A percentile compares a stretch with the other conserved stretches of the same genome.
Evolutionary conservation across 2,113 vertebrate genomes (phyloP).

Genomic region (Puntigrus tetrazona): DNA sequence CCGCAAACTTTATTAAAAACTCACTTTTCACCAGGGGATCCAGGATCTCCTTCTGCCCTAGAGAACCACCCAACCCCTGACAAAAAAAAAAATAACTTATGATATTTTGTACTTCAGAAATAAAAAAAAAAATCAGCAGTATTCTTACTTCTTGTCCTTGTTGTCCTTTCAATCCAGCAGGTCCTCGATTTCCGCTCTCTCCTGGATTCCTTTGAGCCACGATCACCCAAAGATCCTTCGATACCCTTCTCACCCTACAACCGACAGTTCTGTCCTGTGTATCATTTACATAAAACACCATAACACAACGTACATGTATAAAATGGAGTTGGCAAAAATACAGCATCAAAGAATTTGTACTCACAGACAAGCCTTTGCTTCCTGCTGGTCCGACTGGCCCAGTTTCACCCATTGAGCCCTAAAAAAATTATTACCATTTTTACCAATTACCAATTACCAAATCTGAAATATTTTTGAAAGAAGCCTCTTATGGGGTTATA

Average conservation of each 20-base stretch:
- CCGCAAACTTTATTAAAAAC: not conserved
- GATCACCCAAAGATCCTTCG: slow-evolving; percentile 60
- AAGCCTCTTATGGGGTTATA: not conserved
- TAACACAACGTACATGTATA: not conserved
- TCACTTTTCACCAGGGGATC: slow-evolving; percentile 70
- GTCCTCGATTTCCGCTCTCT: slow-evolving; percentile 63
- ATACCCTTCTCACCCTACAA: slow-evolving; percentile 73
- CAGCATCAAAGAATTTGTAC: slow-evolving; percentile 51
- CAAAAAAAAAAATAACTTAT: not conserved
- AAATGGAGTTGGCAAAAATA: not conserved
- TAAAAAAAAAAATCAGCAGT: not conserved
- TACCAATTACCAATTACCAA: too few species aligned
- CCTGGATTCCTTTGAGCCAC: slow-evolving; percentile 66
- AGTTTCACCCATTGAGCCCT: slow-evolving; percentile 68
- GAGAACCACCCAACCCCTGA: slow-evolving; percentile 67
- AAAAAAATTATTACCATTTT: slow-evolving; percentile 26
- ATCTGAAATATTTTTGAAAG: not conserved
- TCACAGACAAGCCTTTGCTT: slow-evolving; percentile 68
- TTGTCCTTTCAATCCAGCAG: slow-evolving; percentile 59
- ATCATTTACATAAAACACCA: not conserved
- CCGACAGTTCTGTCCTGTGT: not conserved
- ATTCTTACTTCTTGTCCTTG: slow-evolving; percentile 66
- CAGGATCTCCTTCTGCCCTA: slow-evolving; percentile 66
- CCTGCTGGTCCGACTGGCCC: slow-evolving; percentile 63
- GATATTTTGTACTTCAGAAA: not conserved